Evolutionary conservation across 2,113 vertebrate species (phyloP), one percentile per base, ranked within the genome.

Genomic region (Vireo altiloquus): DNA sequence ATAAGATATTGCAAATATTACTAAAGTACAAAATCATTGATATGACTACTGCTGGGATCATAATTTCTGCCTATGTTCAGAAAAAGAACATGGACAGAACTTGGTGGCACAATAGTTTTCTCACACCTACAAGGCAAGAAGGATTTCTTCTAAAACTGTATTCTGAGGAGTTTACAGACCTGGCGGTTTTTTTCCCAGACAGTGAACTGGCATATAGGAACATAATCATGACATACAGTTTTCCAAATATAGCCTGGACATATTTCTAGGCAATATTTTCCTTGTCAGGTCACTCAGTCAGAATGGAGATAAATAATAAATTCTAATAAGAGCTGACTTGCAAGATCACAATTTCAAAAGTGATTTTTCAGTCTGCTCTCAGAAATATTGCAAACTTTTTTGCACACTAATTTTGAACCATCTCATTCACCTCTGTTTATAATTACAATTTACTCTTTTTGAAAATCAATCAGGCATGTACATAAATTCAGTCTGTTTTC

Each of bases 161-260:
- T 40, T 83, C 30, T 3, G 4, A 81, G 20, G 23, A 68, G 5
- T 86, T 81, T 53, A 64, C 8, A 91, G 35, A 69, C 22, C 11
- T 3, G 0, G 1, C 0, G 2, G 21, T 17, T 24, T 47, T 13
- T 74, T 71, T 87, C 30, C 11, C 24, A 63, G 37, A 39, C 13
- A 78, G 60, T 39, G 14, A 74, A 70, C 11, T 71, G 31, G 15
- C 25, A 87, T n/a, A 21, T 18, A 20, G 53, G 25, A 89, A 78
- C 27, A 31, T 64, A 81, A 81, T 53, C 2, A 59, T 37, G 53
- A 86, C 46, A 60, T 31, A 86, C 3, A 52, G 27, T 59, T 90
- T 89, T 95, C 64, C 79, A 88, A 24, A 70, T 78, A 66, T 60
- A 87, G 42, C 42, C 21, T 78, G 37, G 27, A 61, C 49, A 28